phyloP scores from a whole-genome alignment of 2,113 vertebrate genomes.

The Crotalus tigris region DNA sequence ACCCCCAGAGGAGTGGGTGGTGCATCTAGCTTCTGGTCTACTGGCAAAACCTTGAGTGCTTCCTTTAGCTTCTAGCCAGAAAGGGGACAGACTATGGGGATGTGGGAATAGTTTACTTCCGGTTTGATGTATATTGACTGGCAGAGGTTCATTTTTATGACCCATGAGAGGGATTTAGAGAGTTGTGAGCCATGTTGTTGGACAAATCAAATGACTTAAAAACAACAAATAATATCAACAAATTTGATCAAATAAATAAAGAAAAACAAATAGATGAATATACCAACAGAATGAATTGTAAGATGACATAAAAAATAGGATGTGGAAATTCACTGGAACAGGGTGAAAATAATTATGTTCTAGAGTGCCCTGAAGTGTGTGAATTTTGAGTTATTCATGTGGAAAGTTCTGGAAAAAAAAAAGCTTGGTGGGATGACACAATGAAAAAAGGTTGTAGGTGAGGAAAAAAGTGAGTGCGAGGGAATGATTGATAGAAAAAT shows the following conservation, averaged over 20 bases:
- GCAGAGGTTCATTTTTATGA: neutral
- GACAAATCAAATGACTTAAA: neutral
- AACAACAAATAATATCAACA: neutral
- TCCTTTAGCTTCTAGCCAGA: neutral
- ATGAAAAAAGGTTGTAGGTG: neutral
- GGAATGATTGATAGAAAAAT: neutral
- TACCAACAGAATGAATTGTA: neutral
- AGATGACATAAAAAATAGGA: too few relatives aligned
- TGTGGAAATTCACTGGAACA: too few relatives aligned
- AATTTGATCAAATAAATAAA: neutral
- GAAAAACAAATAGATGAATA: neutral
- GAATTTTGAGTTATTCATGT: neutral
- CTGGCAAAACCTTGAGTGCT: neutral
- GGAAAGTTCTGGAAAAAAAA: neutral
- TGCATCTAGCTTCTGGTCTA: neutral
- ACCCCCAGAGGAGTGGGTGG: neutral
- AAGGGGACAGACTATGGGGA: neutral
- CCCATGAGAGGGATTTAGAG: neutral
- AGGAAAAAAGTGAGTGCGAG: neutral
- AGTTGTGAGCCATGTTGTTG: neutral
- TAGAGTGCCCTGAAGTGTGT: neutral
- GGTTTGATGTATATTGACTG: neutral
- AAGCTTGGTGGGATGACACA: neutral
- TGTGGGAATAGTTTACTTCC: neutral
- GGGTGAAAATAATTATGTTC: neutral